phyloP scores from a whole-genome alignment of 2,797 vertebrate genomes.

The Cynopterus sphinx region DNA sequence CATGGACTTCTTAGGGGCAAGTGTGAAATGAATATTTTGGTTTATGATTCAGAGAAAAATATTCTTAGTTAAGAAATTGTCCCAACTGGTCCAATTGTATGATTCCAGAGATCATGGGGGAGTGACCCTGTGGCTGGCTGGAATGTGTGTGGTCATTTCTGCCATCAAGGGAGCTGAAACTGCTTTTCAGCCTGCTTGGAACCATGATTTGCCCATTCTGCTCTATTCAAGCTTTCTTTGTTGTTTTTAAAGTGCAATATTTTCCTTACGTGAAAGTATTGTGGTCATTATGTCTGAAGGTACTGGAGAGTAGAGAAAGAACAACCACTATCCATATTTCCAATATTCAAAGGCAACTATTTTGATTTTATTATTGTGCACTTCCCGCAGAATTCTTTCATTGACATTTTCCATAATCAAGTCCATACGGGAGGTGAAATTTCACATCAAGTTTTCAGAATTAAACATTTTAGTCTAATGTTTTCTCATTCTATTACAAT shows the following conservation, averaged over 20 bases:
- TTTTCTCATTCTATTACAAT: not conserved
- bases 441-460: not conserved
- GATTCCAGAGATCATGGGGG: not conserved
- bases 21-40: not conserved
- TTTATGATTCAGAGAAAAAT: not conserved
- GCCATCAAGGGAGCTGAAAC: not conserved
- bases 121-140: no score
- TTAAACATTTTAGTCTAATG: not conserved
- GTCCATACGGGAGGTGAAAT: not conserved
- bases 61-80: not conserved
- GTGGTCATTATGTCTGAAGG: not conserved
- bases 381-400: not conserved
- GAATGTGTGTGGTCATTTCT: not conserved
- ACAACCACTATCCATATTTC: not conserved
- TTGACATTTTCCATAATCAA: not conserved
- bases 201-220: not conserved
- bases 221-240: not conserved
- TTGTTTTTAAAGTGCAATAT: not conserved
- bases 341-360: not conserved
- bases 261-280: not conserved
- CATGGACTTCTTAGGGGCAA: not conserved
- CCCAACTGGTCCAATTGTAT: rapidly evolving
- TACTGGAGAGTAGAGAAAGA: not conserved
- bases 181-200: not conserved
- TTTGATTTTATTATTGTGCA: not conserved